phyloP scores from a whole-genome alignment of 2,113 vertebrate species.

The Ivindomyrus marchei region DNA sequence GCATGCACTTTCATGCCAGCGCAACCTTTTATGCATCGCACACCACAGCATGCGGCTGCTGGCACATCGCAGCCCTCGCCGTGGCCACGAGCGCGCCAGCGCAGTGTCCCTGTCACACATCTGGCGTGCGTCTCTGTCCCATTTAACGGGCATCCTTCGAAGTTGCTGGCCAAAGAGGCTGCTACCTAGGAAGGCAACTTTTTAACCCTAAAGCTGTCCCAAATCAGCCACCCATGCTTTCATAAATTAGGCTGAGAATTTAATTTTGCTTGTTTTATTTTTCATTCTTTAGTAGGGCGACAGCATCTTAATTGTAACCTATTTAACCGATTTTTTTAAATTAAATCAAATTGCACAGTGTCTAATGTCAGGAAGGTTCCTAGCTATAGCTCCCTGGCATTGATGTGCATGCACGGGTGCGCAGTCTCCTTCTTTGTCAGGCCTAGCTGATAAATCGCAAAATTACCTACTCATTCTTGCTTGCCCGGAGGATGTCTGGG shows the following conservation, averaged over 20 bases:
- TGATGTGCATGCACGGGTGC: neutral
- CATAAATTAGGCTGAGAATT: neutral
- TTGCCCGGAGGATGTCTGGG: neutral
- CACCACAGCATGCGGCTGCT: neutral
- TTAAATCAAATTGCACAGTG: neutral
- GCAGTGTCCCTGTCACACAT: neutral
- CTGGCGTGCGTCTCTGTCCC: neutral
- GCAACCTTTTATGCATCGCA: neutral
- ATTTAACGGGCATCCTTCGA: neutral
- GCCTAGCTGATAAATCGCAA: neutral
- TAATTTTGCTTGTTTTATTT: neutral
- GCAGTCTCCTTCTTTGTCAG: neutral
- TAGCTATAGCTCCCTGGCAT: neutral
- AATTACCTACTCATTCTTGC: neutral
- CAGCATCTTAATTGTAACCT: neutral
- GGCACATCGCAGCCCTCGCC: neutral
- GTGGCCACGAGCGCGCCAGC: neutral
- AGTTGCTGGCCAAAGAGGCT: neutral
- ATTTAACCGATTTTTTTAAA: neutral
- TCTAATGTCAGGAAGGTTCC: neutral
- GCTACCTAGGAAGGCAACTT: neutral
- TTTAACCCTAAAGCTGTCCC: neutral
- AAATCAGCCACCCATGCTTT: neutral
- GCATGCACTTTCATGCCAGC: neutral
- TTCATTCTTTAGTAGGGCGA: neutral